A percentile compares a stretch with the other conserved stretches of the same genome.
Evolutionary conservation across 2,113 vertebrate species (phyloP).

Genomic region (Peucedramus taeniatus): DNA sequence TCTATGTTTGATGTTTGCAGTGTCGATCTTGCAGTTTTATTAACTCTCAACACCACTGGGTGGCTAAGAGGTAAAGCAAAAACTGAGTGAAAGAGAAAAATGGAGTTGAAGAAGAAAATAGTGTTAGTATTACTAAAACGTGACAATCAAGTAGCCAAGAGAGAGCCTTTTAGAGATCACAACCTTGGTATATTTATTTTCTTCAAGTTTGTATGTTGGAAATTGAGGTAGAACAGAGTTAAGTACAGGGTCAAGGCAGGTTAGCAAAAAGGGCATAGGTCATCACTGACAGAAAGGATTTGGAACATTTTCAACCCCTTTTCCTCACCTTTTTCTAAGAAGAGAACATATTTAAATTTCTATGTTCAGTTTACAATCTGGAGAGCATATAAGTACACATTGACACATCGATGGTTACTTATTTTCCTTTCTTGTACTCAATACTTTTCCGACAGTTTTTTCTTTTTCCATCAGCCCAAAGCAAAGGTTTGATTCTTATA

Average conservation of each 20-base stretch:
- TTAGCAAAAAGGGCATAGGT: neutral
- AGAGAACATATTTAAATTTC: neutral
- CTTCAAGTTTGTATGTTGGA: neutral
- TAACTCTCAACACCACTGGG: neutral
- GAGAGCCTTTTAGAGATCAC: neutral
- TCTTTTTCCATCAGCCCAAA: neutral
- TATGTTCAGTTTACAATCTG: neutral
- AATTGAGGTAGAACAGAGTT: neutral
- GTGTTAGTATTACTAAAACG: neutral
- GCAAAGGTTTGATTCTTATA: neutral
- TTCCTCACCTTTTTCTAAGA: neutral
- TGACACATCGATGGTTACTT: neutral
- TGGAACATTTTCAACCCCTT: neutral
- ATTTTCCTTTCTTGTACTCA: neutral
- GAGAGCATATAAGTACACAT: neutral
- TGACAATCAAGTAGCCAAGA: neutral
- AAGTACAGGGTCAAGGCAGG: neutral
- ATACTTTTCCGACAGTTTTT: neutral
- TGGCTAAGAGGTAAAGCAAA: neutral
- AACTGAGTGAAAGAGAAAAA: neutral
- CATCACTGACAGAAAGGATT: neutral
- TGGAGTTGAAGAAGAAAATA: neutral
- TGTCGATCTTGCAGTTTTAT: neutral
- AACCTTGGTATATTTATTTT: constrained; percentile 8
- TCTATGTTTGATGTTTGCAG: neutral